Conservation (phyloP, 2,888 invertebrate genomes). For the Pomacea canaliculata region DNA sequence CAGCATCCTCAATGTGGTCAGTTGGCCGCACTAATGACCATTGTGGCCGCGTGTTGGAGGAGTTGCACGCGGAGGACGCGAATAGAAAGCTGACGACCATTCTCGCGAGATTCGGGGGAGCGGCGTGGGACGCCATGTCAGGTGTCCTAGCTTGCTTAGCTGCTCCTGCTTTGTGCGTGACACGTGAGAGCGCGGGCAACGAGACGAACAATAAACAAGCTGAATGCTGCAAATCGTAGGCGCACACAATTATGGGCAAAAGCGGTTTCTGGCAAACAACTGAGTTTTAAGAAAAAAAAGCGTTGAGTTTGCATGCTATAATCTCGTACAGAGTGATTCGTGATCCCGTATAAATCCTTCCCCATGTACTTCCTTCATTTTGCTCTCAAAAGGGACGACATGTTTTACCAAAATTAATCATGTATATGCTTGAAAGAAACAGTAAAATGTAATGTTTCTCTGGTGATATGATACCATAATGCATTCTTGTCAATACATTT, state of each 20-base stretch:
- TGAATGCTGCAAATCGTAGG: background rate
- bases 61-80: background rate
- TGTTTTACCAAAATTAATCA: too few relatives aligned
- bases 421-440: too few relatives aligned
- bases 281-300: too few relatives aligned
- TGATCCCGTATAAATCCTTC: too few relatives aligned
- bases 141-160: background rate
- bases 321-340: too few relatives aligned
- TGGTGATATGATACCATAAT: too few relatives aligned
- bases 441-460: too few relatives aligned
- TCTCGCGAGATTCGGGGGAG: background rate
- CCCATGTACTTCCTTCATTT: too few relatives aligned
- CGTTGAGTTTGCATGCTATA: too few relatives aligned
- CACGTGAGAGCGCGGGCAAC: background rate
- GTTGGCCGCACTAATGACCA: slow-evolving; percentile 12
- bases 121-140: background rate
- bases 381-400: too few relatives aligned
- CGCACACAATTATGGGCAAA: background rate
- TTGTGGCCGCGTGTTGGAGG: slow-evolving; percentile 1
- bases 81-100: background rate
- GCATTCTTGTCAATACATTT: too few relatives aligned
- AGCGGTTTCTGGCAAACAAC: too few relatives aligned
- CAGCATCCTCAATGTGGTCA: slow-evolving; percentile 11
- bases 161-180: background rate
- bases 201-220: background rate